A percentile compares a stretch with the other conserved stretches of the same genome.
These are phyloP conservation scores for Autographa gamma DNA, from an alignment of 2,888 invertebrate species.

Conservation along the genomic window DNA sequence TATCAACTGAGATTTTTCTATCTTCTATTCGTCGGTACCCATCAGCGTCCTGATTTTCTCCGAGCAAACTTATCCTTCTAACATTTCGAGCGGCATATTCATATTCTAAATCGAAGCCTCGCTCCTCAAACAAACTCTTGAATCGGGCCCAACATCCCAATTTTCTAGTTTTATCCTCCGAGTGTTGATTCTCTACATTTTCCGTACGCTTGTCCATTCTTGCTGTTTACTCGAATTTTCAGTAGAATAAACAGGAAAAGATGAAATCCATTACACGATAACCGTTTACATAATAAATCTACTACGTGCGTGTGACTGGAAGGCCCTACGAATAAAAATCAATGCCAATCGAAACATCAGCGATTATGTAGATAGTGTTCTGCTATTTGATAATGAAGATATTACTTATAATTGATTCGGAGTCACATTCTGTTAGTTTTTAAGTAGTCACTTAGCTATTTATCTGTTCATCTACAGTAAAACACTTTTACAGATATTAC, in stretches of 20 bases:
- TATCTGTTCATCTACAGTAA: constrained; percentile 42
- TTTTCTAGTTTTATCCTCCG: constrained; percentile 40
- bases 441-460: constrained; percentile 36
- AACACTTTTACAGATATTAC: constrained; percentile 30
- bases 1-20: constrained; percentile 60
- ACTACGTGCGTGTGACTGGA: constrained; percentile 15
- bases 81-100: constrained; percentile 69
- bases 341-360: constrained; percentile 49
- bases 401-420: constrained; percentile 33
- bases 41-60: constrained; percentile 68
- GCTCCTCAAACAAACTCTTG: constrained; percentile 80
- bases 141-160: constrained; percentile 82
- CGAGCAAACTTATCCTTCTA: constrained; percentile 61
- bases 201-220: constrained; percentile 58
- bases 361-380: constrained; percentile 54
- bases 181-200: constrained; percentile 25
- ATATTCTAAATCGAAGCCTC: constrained; percentile 84
- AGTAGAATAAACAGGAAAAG: constrained; percentile 18
- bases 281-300: constrained; percentile 38
- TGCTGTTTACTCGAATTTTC: constrained; percentile 2
- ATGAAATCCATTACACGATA: constrained; percentile 17
- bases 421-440: constrained; percentile 39
- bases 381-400: constrained; percentile 41
- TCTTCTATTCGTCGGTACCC: constrained; percentile 73
- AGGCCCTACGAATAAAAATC: constrained; percentile 52